Base-by-base conservation (phyloP, 2,113 vertebrate species). In the Aldabrachelys gigantea region DNA sequence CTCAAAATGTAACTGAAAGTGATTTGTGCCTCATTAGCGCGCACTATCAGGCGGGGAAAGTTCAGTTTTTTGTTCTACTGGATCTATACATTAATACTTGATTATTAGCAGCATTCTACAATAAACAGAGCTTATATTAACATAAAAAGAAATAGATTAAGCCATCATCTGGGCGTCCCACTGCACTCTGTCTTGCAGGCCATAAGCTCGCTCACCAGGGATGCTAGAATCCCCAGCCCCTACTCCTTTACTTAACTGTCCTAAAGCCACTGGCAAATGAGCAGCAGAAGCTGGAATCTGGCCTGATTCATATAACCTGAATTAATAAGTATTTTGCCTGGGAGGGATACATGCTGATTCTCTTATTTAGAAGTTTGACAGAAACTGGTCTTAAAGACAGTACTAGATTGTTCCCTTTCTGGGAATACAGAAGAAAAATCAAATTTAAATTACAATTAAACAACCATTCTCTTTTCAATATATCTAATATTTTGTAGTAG, bases 101-200 rank as follows among this genome's bases (percentile, higher is more conserved):
- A 65, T 35, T 65, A 35, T 56, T 25, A 56, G 54, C 24, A 24
- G 24, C 22, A 56, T 24, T 56, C 22, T 56, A 65, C 22, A 16
- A 29, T 35, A 65, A 65, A 29, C 62, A 83, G 5, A 85, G 49
- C 85, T 11, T 8, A 75, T 4, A 3, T 35, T 7, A 62, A 41
- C 47, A 25, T 76, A 80, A 27, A 89, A 91, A 1, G 27, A 56
- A 56, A 56, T 14, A 16, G 6, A 56, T 1, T 0, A 31, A 4
- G 2, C 10, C n/a, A 10, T 0, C 12, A 47, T 10, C 5, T 59
- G 7, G 21, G 12, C 44, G 22, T 2, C 59, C 16, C 8, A 35
- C 21, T 29, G 12, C 1, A 31, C 10, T 38, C 38, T 8, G 27
- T 80, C 24, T 0, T 62, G 49, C 17, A 72, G 21, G 13, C 31